These are phyloP conservation scores for Drosophila virilis DNA, from an alignment of 1,140 invertebrate genomes.

Conservation along the genomic window DNA sequence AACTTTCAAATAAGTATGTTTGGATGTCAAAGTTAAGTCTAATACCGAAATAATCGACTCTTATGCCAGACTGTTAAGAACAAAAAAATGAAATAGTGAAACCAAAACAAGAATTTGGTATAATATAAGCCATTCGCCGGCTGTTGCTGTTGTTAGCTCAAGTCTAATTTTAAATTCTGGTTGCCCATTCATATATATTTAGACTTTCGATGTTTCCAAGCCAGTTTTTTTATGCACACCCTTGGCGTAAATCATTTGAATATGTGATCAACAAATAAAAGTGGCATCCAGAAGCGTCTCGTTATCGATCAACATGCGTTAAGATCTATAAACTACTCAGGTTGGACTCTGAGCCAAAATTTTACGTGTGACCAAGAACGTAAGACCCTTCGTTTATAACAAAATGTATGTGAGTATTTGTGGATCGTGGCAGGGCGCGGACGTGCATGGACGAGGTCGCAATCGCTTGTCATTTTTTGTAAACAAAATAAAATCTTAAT, in stretches of 20 bases:
- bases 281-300: not conserved
- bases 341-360: not conserved
- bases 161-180: slow-evolving; percentile 19
- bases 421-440: slow-evolving; percentile 43
- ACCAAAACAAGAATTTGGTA: slow-evolving; percentile 7
- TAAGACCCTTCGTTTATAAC: slow-evolving; percentile 17
- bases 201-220: slow-evolving; percentile 7
- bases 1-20: no score
- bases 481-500: slow-evolving; percentile 52
- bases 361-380: slow-evolving; percentile 3
- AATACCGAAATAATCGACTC: not conserved
- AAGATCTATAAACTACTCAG: not conserved
- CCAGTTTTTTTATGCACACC: slow-evolving; percentile 7
- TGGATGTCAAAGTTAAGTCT: no score
- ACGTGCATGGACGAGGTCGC: slow-evolving; percentile 58
- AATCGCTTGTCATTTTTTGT: slow-evolving; percentile 39
- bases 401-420: not conserved
- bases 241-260: not conserved
- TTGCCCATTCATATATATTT: slow-evolving; percentile 23
- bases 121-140: not conserved
- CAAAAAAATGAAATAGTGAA: not conserved
- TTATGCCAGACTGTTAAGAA: not conserved
- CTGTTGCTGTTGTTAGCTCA: slow-evolving; percentile 15
- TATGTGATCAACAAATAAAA: not conserved
- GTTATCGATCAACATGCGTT: slow-evolving; percentile 3